Conservation (phyloP, 2,113 vertebrate species). For the Gorsachius goisagi region DNA sequence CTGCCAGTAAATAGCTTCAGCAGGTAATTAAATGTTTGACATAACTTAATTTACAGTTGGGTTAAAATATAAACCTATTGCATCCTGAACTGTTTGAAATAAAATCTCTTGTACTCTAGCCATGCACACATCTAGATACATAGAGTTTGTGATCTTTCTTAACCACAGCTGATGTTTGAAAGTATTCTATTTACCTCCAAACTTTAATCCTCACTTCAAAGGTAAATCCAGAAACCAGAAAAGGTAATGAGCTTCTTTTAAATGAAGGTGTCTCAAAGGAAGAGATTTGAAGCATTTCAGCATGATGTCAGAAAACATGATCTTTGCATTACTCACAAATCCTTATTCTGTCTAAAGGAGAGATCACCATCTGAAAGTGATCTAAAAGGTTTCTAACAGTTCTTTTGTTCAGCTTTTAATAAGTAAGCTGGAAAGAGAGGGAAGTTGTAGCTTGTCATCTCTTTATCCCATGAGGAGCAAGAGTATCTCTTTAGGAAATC, state of each 20-base stretch:
- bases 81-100: not conserved
- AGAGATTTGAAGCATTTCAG: not conserved
- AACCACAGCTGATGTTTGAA: not conserved
- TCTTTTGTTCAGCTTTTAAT: not conserved
- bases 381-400: not conserved
- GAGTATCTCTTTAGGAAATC: not conserved
- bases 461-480: not conserved
- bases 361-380: not conserved
- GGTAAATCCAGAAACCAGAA: not conserved
- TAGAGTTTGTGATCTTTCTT: not conserved
- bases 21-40: constrained; percentile 76
- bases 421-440: not conserved
- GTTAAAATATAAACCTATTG: not conserved
- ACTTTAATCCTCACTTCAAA: not conserved
- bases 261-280: not conserved
- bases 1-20: constrained; percentile 83
- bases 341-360: not conserved
- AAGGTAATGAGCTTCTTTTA: not conserved
- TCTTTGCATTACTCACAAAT: not conserved
- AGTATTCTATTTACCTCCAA: not conserved
- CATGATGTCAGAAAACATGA: not conserved
- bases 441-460: not conserved
- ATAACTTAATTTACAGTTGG: not conserved
- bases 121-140: rapidly evolving
- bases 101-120: not conserved